Conservation (phyloP, 2,797 vertebrate genomes). For the Pyrocephalus nanus region DNA sequence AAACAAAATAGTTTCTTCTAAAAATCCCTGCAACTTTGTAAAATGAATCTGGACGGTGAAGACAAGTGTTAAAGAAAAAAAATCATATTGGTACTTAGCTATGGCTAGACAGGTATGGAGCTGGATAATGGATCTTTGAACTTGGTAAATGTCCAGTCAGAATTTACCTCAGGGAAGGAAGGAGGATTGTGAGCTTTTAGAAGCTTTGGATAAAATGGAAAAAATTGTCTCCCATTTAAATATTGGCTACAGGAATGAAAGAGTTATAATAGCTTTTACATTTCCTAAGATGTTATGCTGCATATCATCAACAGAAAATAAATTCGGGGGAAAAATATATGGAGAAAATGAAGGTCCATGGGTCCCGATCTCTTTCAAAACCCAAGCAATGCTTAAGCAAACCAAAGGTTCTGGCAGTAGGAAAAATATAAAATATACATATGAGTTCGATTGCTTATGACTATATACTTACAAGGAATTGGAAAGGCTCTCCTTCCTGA, state of each 20-base stretch:
- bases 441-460: background rate
- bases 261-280: background rate
- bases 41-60: background rate
- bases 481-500: background rate
- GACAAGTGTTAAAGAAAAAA: background rate
- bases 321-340: background rate
- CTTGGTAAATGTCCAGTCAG: background rate
- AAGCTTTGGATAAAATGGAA: background rate
- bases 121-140: background rate
- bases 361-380: background rate
- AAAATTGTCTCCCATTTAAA: background rate
- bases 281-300: background rate
- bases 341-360: background rate
- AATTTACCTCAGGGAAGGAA: background rate
- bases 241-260: background rate
- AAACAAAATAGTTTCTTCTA: background rate
- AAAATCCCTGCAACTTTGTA: background rate
- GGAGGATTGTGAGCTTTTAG: background rate
- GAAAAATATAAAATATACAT: background rate
- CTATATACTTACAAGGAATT: background rate
- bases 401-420: background rate
- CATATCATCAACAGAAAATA: background rate
- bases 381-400: background rate
- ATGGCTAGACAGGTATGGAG: background rate
- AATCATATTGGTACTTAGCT: background rate